Conservation (phyloP, 2,113 vertebrate genomes). For the Clupea harengus region DNA sequence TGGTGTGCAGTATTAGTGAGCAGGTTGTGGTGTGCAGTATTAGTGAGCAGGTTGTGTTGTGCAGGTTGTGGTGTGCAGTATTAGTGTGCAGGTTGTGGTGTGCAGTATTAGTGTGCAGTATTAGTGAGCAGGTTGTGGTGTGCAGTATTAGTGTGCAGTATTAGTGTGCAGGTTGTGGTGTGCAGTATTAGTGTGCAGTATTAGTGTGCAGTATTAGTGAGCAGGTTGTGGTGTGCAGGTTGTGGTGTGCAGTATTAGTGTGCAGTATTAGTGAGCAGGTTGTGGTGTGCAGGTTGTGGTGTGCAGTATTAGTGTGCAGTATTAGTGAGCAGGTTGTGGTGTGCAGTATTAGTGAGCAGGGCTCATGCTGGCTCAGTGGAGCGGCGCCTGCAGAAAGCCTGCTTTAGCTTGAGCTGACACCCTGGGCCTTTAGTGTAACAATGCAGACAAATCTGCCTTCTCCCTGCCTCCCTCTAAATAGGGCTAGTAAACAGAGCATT, state of each 20-base stretch:
- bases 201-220: too few species aligned
- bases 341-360: neutral
- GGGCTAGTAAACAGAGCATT: neutral
- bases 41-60: neutral
- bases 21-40: neutral
- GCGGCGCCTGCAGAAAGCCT: neutral
- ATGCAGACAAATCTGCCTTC: neutral
- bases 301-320: too few species aligned
- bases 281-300: too few species aligned
- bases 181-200: neutral
- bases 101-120: neutral
- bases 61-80: neutral
- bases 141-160: too few species aligned
- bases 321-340: neutral
- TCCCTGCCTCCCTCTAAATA: neutral
- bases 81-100: neutral
- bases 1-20: neutral
- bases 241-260: too few species aligned
- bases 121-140: too few species aligned
- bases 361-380: neutral
- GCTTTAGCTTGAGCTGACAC: constrained; percentile 13
- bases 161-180: neutral
- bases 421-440: neutral
- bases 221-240: neutral
- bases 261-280: neutral